Percentiles rank a stretch among this genome's conserved stretches.
phyloP scores from a whole-genome alignment of 2,113 vertebrate genomes.

The Hymenochirus boettgeri region DNA sequence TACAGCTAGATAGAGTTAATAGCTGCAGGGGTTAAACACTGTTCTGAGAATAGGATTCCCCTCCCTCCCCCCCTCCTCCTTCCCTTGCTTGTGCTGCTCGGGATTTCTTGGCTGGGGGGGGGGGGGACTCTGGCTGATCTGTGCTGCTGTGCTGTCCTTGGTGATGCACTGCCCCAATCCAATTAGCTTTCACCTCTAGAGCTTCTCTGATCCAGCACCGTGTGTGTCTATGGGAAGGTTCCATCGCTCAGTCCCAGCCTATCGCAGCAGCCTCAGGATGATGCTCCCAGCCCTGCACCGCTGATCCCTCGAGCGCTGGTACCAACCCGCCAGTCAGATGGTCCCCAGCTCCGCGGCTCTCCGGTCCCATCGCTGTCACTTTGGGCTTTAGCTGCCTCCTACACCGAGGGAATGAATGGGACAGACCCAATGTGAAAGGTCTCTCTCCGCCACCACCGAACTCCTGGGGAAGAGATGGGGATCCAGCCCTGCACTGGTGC shows the following conservation, averaged over 20 bases:
- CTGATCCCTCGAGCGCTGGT: neutral
- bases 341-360: conserved; percentile 36
- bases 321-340: neutral
- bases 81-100: neutral
- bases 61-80: conserved; percentile 13
- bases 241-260: conserved; percentile 19
- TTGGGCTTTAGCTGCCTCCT: neutral
- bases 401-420: too few species aligned
- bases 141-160: conserved; percentile 56
- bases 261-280: conserved; percentile 14
- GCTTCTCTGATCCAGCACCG: conserved; percentile 50
- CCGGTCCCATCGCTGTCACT: neutral
- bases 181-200: conserved; percentile 57
- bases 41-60: conserved; percentile 38
- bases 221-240: conserved; percentile 13
- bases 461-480: neutral
- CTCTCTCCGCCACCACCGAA: too few species aligned
- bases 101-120: conserved; percentile 28
- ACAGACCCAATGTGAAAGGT: too few species aligned
- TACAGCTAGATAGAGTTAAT: neutral
- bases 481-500: neutral
- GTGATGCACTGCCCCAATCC: conserved; percentile 57
- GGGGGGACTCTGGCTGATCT: conserved; percentile 27
- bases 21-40: conserved; percentile 25
- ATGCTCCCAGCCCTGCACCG: too few species aligned